Percentiles rank a stretch among this genome's conserved stretches.
Conservation (phyloP, 2,113 vertebrate genomes). For the Plecturocebus donacophilus region DNA sequence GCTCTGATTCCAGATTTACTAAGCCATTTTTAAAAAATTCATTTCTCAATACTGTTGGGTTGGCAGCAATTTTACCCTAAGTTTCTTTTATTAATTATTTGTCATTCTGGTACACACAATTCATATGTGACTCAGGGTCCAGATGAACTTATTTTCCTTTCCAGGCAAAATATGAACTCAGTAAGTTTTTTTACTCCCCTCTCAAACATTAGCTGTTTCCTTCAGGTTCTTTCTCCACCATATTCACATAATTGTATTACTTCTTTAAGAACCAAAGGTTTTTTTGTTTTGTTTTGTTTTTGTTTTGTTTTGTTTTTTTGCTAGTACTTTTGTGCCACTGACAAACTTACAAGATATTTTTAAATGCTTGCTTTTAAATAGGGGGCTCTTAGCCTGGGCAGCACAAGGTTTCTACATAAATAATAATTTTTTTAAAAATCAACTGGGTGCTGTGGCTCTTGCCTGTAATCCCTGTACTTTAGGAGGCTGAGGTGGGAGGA, state of each 20-base stretch:
- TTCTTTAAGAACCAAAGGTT: not conserved
- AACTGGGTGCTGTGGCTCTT: no score
- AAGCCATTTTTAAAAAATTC: not conserved
- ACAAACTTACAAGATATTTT: not conserved
- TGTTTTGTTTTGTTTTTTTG: no score
- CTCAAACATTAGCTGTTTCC: not conserved
- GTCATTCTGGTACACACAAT: slow-evolving; percentile 55
- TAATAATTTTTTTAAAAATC: no score
- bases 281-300: not conserved
- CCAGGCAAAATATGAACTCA: slow-evolving; percentile 22
- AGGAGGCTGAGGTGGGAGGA: no score
- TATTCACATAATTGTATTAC: not conserved
- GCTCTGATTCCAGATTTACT: slow-evolving; percentile 6
- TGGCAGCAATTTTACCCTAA: slow-evolving; percentile 41
- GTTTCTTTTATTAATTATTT: slow-evolving; percentile 65
- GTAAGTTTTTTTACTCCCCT: not conserved
- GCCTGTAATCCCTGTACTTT: no score
- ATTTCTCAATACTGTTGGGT: slow-evolving; percentile 8
- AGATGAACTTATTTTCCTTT: slow-evolving; percentile 51
- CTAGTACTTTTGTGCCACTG: not conserved
- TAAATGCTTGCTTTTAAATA: slow-evolving; percentile 48
- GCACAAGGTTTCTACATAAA: no score
- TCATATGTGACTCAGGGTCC: slow-evolving; percentile 17
- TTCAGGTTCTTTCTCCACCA: not conserved
- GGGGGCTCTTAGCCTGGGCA: not conserved